A percentile compares a stretch with the other conserved stretches of the same genome.
Evolutionary conservation across 1,140 invertebrate genomes (phyloP).

Genomic region (Patella vulgata): DNA sequence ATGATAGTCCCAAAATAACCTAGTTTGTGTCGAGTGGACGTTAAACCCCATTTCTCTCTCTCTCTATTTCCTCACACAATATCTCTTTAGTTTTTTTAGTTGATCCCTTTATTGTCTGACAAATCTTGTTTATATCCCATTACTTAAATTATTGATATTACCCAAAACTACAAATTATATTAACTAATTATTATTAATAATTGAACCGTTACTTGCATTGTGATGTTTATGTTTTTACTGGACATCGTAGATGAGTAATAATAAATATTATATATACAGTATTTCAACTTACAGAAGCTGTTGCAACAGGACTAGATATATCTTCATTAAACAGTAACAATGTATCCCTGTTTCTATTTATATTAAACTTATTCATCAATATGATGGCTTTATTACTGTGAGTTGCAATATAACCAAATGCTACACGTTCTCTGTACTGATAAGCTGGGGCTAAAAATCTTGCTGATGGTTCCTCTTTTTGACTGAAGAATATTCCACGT

Average conservation of each 20-base stretch:
- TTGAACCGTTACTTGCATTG: too few species aligned
- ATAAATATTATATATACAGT: too few species aligned
- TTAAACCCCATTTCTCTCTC: too few species aligned
- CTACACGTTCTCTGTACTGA: constrained; percentile 83
- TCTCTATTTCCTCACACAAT: too few species aligned
- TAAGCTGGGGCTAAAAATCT: constrained; percentile 90
- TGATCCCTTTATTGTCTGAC: too few species aligned
- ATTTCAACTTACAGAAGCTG: constrained; percentile 70
- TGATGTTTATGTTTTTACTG: too few species aligned
- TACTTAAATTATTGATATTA: neutral
- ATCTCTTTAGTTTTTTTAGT: too few species aligned
- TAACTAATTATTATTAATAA: neutral
- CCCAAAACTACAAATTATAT: neutral
- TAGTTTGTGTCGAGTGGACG: too few species aligned
- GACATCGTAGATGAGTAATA: too few species aligned
- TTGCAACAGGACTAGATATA: constrained; percentile 80
- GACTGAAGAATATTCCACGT: constrained; percentile 87
- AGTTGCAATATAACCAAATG: constrained; percentile 81
- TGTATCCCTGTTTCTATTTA: constrained; percentile 75
- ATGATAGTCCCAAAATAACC: too few species aligned
- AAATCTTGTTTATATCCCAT: too few species aligned
- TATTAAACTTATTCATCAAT: constrained; percentile 69
- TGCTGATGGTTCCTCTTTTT: constrained; percentile 78
- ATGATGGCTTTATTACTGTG: constrained; percentile 59
- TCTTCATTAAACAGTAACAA: constrained; percentile 93